phyloP scores from a whole-genome alignment of 2,797 vertebrate species.

The Microctenopoma stevenorrisi region DNA sequence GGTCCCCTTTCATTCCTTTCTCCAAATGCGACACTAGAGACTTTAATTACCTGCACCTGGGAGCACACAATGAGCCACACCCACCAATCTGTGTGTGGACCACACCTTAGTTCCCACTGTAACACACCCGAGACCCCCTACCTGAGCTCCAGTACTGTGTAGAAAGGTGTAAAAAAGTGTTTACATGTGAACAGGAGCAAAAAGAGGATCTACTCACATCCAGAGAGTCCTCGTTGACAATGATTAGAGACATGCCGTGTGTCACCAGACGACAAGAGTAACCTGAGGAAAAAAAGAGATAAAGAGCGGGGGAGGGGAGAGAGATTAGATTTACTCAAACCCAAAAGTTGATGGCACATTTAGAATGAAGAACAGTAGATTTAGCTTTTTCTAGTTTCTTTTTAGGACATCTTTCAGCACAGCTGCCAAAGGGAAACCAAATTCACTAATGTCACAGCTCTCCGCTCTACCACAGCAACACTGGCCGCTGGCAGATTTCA shows the following conservation, averaged over 20 bases:
- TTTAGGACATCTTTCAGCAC: conserved; percentile 12
- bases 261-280: conserved; percentile 96
- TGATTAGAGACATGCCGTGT: conserved; percentile 97
- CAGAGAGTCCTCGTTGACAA: conserved; percentile 96
- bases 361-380: background rate
- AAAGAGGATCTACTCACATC: conserved; percentile 89
- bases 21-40: conserved; percentile 82
- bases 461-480: conserved; percentile 1
- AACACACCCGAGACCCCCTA: conserved; percentile 56
- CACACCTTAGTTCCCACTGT: conserved; percentile 80
- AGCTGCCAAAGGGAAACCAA: conserved; percentile 31
- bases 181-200: background rate
- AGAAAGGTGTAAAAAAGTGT: conserved; percentile 15
- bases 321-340: conserved; percentile 51
- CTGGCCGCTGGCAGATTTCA: conserved; percentile 15
- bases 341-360: conserved; percentile 15
- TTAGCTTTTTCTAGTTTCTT: conserved; percentile 22
- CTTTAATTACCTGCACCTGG: conserved; percentile 84
- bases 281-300: conserved; percentile 80
- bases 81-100: conserved; percentile 69
- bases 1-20: conserved; percentile 74
- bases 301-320: conserved; percentile 21
- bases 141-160: conserved; percentile 25
- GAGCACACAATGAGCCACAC: conserved; percentile 81
- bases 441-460: conserved; percentile 18